Base-by-base conservation (phyloP, 2,113 vertebrate species). In the Bombycilla garrulus region DNA sequence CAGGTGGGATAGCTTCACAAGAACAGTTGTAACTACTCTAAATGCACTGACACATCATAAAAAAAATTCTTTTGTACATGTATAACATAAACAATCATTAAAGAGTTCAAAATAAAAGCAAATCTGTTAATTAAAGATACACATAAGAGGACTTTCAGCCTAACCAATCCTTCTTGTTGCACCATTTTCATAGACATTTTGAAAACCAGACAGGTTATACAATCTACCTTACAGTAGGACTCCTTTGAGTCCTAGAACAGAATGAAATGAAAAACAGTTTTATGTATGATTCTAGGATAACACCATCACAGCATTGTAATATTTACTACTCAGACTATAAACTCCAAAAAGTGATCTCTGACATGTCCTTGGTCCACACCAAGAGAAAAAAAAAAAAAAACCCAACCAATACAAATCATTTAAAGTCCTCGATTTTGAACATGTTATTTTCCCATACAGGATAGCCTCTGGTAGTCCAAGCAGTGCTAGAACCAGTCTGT, bases 391-490 rank as follows among this genome's bases (percentile, higher is more conserved):
- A 38, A 38, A 38, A 38, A 38, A 38, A 9, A 48, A 51, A 2
- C 0, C 14, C 22, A 74, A n/a, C 2, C 11, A 58, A 17, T 6
- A 35, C 7, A 67, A 13, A 38, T n/a, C 1, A 18, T 28, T 60
- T 64, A 28, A 73, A 87, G 11, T 18, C 26, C 35, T 66, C 31
- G 29, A 4, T 56, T 72, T 60, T 21, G 13, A 58, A 58, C 7
- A 10, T 18, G 11, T n/a, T n/a, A 10, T 77, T 89, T 73, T 54
- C 10, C 15, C 14, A 20, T 17, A 48, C 9, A 57, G 42, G 5
- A 18, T 11, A 81, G 47, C 6, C 13, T 73, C 38, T 35, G 45
- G 28, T 28, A 44, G 5, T 67, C 31, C 50, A 77, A 38, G 40
- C 19, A 73, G 13, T 36, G 13, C 18, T 35, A 57, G 45, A 81